A percentile compares a stretch with the other conserved stretches of the same genome.
These are phyloP conservation scores for Mobula birostris DNA, from an alignment of 2,113 vertebrate genomes.

Conservation along the genomic window DNA sequence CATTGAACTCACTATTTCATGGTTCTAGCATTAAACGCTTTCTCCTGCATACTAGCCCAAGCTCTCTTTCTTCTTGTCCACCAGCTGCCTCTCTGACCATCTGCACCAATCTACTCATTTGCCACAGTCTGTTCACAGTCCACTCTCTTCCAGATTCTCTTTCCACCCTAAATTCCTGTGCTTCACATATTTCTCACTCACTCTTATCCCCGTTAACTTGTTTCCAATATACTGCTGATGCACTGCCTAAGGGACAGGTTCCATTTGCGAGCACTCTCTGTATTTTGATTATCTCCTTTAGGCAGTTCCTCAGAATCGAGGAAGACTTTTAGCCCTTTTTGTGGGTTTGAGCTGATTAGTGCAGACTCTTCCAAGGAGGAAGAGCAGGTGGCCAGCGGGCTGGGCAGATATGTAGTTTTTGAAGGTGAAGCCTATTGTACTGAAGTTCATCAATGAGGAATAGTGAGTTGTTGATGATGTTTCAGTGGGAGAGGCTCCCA, in stretches of 20 bases:
- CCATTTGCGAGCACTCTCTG: not conserved
- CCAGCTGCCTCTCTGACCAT: not conserved
- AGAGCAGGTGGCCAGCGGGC: too few species aligned
- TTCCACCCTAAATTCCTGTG: not conserved
- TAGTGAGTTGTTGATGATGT: not conserved
- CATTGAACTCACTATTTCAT: not conserved
- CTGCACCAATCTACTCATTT: not conserved
- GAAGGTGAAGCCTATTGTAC: not conserved
- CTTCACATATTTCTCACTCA: not conserved
- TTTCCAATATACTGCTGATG: not conserved
- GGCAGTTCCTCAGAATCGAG: too few species aligned
- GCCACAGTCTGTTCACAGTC: not conserved
- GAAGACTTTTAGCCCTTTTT: too few species aligned
- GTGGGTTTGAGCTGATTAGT: too few species aligned
- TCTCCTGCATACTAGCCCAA: not conserved
- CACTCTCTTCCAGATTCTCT: not conserved
- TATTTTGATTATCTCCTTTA: not conserved
- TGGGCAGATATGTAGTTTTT: not conserved
- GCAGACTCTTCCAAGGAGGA: too few species aligned
- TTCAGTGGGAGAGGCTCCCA: not conserved
- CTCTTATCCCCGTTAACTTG: not conserved
- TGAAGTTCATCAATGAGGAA: not conserved
- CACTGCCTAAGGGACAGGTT: not conserved
- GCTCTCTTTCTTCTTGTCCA: not conserved
- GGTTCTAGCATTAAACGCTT: not conserved